Evolutionary conservation across 2,113 vertebrate species (phyloP), one percentile per base, ranked within the genome.

Genomic region (Polypterus bichir): DNA sequence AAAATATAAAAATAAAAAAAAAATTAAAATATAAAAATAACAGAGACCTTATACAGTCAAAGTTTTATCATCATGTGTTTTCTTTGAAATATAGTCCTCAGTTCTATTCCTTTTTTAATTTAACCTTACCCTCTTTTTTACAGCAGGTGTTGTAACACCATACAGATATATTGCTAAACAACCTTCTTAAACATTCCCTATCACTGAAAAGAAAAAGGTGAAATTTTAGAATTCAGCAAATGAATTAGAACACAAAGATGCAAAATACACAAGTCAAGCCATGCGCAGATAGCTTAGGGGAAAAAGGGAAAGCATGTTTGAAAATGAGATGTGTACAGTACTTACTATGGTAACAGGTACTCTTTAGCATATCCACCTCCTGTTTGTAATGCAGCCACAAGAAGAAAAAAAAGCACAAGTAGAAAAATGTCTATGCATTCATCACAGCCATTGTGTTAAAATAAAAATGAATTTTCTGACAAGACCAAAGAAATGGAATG

Each of bases 281-380:
- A 84, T 91, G 92, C 90, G 75, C 48, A 59, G 69, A 73, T 61
- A 70, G 66, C 60, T 60, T 59, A 66, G 64, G 1, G 45, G 66
- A 45, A 8, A 59, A 63, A 69, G 59, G 67, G 11, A 57, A 59
- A 81, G 84, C 79, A 78, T 68, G 73, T 77, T 67, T 73, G 79
- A 76, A 76, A 73, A 76, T 79, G 79, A 83, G 82, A 82, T 81
- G 68, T 76, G 76, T 79, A 83, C 81, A 77, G 84, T 95, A 99
- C 96, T 99, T 97, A 99, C 96, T 98, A 98, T 86, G 94, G 94
- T 75, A 97, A 93, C 89, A 98, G 96, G 94, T 94, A 96, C 84
- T 98, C 96, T 94, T 89, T 99, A 90, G 92, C 83, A 90, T 91
- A 92, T 91, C 96, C 93, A 81, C 88, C 93, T 97, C 92, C 96